Conservation (phyloP, 2,113 vertebrate genomes). For the Trinectes maculatus region DNA sequence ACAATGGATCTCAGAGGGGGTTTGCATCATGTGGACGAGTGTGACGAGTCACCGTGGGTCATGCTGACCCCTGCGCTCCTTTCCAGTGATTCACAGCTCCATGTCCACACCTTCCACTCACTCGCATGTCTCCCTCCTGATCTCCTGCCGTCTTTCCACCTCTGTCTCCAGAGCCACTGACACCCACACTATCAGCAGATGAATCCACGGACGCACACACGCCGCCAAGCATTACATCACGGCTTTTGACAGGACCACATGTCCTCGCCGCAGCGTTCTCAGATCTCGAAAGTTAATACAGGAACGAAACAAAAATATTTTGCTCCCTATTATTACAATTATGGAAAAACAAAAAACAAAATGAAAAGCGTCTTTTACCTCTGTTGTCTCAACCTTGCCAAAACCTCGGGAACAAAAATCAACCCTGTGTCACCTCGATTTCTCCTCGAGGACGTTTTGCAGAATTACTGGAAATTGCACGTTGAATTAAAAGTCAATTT, state of each 20-base stretch:
- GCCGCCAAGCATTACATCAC: conserved; percentile 40
- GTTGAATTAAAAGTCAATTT: conserved; percentile 71
- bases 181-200: conserved; percentile 30
- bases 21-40: conserved; percentile 39
- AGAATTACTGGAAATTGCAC: conserved; percentile 70
- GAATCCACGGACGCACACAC: conserved; percentile 5
- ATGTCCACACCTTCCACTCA: conserved; percentile 47
- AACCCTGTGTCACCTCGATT: conserved; percentile 68
- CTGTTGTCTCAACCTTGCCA: conserved; percentile 45
- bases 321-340: conserved; percentile 41
- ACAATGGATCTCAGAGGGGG: conserved; percentile 32
- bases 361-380: conserved; percentile 48
- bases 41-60: conserved; percentile 46
- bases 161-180: conserved; percentile 50
- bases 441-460: conserved; percentile 54
- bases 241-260: conserved; percentile 58
- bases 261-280: conserved; percentile 26
- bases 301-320: conserved; percentile 52
- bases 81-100: background rate
- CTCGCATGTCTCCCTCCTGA: conserved; percentile 37
- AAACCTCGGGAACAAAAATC: conserved; percentile 48
- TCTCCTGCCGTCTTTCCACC: conserved; percentile 57
- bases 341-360: conserved; percentile 43
- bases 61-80: conserved; percentile 2
- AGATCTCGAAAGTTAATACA: conserved; percentile 43